Evolutionary conservation across 2,113 vertebrate genomes (phyloP).

Genomic region (human): GRCh38 chr14:90838001-90838500

Average conservation of each 20-base stretch:
- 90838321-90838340: not conserved
- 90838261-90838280: not conserved
- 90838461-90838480: not conserved
- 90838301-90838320: not conserved
- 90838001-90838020: too few relatives aligned
- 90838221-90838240: not conserved
- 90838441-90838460: not conserved
- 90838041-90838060: too few relatives aligned
- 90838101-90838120: rapidly evolving
- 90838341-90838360: not conserved
- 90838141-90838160: not conserved
- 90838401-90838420: rapidly evolving
- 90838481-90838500: not conserved
- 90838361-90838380: not conserved
- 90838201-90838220: rapidly evolving
- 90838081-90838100: too few relatives aligned
- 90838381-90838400: not conserved
- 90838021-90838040: too few relatives aligned
- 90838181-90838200: rapidly evolving
- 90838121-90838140: rapidly evolving
- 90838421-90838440: not conserved
- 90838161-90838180: rapidly evolving
- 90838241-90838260: not conserved
- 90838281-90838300: not conserved
- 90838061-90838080: too few relatives aligned